phyloP scores from a whole-genome alignment of 2,113 vertebrate species.

The Thamnophis sirtalis region DNA sequence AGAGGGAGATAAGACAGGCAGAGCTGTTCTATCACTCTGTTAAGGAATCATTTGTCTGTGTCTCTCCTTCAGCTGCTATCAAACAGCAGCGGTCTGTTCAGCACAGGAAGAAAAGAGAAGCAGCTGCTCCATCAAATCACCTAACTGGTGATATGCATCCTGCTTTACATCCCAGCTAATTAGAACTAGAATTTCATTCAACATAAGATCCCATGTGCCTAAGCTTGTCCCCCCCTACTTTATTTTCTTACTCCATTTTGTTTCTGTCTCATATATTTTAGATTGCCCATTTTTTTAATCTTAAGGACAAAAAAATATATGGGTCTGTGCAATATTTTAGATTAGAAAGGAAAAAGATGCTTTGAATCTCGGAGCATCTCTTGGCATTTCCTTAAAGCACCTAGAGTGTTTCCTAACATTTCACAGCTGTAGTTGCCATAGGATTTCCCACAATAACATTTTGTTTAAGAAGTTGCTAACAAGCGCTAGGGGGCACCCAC shows the following conservation, averaged over 20 bases:
- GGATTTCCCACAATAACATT: neutral
- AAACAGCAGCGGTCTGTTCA: neutral
- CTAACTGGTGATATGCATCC: neutral
- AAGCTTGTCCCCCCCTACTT: neutral
- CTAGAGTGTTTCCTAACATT: neutral
- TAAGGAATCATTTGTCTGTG: neutral
- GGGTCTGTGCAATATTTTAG: neutral
- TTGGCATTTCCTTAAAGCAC: neutral
- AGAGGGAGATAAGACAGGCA: neutral
- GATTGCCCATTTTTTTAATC: neutral
- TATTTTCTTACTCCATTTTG: neutral
- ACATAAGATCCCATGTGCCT: neutral
- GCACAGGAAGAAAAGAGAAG: neutral
- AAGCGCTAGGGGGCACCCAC: neutral
- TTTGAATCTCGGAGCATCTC: neutral
- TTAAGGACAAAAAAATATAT: neutral
- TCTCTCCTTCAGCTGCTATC: neutral
- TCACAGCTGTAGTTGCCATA: neutral
- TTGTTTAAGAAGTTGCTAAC: neutral
- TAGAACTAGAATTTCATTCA: neutral
- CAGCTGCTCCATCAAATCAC: neutral
- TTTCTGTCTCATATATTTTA: neutral
- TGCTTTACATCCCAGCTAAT: neutral
- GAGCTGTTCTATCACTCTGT: neutral
- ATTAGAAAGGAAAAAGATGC: neutral